Evolutionary conservation across 2,797 vertebrate species (phyloP).

Genomic region (Pteronotus mesoamericanus): DNA sequence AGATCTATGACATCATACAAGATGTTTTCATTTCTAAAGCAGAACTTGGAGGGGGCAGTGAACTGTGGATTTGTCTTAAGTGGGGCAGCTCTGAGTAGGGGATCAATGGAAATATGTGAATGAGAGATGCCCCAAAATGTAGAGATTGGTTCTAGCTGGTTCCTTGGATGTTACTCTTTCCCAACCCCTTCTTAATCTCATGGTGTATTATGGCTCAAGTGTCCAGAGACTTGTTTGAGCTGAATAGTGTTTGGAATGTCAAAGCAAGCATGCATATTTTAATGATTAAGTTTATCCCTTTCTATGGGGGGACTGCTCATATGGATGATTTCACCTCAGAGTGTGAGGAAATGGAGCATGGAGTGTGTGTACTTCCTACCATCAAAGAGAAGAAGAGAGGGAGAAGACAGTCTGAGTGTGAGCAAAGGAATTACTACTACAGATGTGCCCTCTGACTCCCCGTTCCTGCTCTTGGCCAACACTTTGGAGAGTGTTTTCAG

Average conservation of each 20-base stretch:
- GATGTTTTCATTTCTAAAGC: not conserved
- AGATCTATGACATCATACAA: not conserved
- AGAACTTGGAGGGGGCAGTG: not conserved
- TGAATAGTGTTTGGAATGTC: not conserved
- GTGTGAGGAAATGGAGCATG: not conserved
- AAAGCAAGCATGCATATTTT: not conserved
- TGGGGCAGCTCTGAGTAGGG: not conserved
- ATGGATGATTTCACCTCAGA: not conserved
- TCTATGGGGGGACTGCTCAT: not conserved
- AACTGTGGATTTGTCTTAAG: not conserved
- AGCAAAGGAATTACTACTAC: not conserved
- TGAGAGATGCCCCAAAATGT: not conserved
- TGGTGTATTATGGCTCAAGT: not conserved
- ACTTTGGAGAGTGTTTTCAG: constrained; percentile 32
- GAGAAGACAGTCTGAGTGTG: not conserved
- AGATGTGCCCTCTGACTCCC: constrained; percentile 48
- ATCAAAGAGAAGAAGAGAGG: not conserved
- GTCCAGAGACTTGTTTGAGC: not conserved
- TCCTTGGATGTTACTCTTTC: not conserved
- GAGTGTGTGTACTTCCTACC: not conserved
- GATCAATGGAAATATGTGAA: not conserved
- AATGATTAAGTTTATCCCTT: not conserved
- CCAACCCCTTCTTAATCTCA: not conserved
- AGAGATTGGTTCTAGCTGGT: not conserved
- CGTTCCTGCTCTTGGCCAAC: not conserved